Base-by-base conservation (phyloP, 2,888 invertebrate species). In the Conus canariensis region DNA sequence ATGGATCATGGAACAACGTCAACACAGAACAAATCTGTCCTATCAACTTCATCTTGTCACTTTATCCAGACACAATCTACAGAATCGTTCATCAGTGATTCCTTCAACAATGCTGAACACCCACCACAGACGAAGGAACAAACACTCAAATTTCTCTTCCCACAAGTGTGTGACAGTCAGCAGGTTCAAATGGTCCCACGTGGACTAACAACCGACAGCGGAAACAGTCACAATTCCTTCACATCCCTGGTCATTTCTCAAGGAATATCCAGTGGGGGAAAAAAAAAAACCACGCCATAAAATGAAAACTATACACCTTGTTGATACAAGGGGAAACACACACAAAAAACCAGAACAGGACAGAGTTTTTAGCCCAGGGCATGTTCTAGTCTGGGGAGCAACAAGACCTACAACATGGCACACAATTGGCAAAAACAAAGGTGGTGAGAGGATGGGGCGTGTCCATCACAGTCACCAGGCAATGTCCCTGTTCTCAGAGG, bases 401-500 rank as follows among this genome's bases (percentile, higher is more conserved):
- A 9, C 19, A n/a, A n/a, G 14, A 60, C 16, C 60, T 60, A 58
- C 56, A 16, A 85, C 85, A 85, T 85, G 85, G 85, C 85, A 85
- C 85, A 56, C 16, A 22, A 22, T 25, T 85, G 60, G 60, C 25
- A 60, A 83, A 16, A 83, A 83, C n/a, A 83, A 83, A 58, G 56
- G 22, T 83, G 58, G 58, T 14, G 56, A 56, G 58, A 83, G 56
- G 82, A 58, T 10, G 56, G 22, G 7, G 59, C 5, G 25, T 25
- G 25, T 16, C n/a, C 25, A 25, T n/a, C 67, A 64, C 67, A 67
- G 56, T 89, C 74, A 89, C 89, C 89, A 89, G 19, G 58, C 25
- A 12, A 74, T 56, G 56, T 89, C 89, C n/a, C 91, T 92, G 58
- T 88, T 93, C 74, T 94, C 94, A 87, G 92, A 90, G 8, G 94